Conservation (phyloP, 1,140 invertebrate species). For the Paraescarpia echinospica region DNA sequence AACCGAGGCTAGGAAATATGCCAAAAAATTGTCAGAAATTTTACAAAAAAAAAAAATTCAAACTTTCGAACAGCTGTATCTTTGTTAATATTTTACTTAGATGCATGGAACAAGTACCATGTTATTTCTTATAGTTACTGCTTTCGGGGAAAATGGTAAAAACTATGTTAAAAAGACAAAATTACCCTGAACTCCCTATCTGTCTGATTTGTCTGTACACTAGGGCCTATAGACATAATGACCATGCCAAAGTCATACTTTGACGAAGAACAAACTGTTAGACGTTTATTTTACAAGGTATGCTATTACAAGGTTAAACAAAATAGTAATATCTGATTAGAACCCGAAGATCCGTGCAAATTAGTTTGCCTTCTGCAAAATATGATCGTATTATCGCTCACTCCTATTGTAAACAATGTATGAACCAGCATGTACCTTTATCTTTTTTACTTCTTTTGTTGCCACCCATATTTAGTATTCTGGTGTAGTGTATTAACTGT, state of each 20-base stretch:
- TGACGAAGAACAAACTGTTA: background rate
- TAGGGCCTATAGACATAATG: background rate
- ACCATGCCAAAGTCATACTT: background rate
- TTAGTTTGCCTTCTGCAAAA: background rate
- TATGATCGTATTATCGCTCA: background rate
- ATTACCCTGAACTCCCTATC: too few species aligned
- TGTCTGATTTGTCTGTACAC: too few species aligned
- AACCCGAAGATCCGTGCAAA: background rate
- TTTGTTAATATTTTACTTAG: too few species aligned
- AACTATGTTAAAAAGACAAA: too few species aligned
- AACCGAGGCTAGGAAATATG: too few species aligned
- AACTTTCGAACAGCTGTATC: too few species aligned
- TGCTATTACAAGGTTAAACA: background rate
- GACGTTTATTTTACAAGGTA: background rate
- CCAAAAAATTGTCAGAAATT: too few species aligned
- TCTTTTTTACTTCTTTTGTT: conserved; percentile 34
- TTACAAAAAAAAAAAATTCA: too few species aligned
- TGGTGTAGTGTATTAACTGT: background rate
- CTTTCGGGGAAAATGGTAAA: too few species aligned
- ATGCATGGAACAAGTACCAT: too few species aligned
- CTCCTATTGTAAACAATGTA: background rate
- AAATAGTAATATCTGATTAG: background rate
- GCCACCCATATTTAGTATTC: conserved; percentile 27
- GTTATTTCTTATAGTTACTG: too few species aligned
- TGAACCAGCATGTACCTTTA: conserved; percentile 16